Conservation (phyloP, 1,140 invertebrate species). For the Leguminivora glycinivorella region DNA sequence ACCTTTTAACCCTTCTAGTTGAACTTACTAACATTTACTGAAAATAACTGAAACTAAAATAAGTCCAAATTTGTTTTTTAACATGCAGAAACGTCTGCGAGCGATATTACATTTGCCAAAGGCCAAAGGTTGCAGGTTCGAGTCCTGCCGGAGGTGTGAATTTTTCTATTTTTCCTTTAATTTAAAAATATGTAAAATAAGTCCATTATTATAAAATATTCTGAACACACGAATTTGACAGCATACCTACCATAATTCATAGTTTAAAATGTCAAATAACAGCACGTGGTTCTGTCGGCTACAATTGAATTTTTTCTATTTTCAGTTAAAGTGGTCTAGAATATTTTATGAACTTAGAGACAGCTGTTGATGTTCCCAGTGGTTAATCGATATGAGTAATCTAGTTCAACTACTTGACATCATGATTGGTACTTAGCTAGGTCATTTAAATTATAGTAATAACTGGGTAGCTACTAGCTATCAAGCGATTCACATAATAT, state of each 20-base stretch:
- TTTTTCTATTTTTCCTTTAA: too few species aligned
- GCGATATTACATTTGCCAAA: too few species aligned
- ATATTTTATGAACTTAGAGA: constrained; percentile 18
- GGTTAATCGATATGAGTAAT: constrained; percentile 22
- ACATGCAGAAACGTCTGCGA: too few species aligned
- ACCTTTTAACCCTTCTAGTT: too few species aligned
- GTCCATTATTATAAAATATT: neutral
- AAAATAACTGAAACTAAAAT: too few species aligned
- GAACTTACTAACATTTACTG: too few species aligned
- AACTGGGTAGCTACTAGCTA: neutral
- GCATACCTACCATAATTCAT: neutral
- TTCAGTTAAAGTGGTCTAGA: constrained; percentile 3
- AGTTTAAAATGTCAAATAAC: neutral
- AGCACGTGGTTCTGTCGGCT: neutral
- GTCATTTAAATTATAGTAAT: neutral
- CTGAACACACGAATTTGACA: neutral
- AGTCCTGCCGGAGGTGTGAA: too few species aligned
- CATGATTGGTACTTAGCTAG: neutral
- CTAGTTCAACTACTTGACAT: constrained; percentile 13
- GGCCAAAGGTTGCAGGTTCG: too few species aligned
- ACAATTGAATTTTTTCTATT: constrained; percentile 15
- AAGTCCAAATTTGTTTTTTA: too few species aligned
- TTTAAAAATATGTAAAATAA: neutral
- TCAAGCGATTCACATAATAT: neutral
- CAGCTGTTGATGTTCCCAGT: constrained; percentile 13